Percentiles rank a stretch among this genome's conserved stretches.
phyloP scores from a whole-genome alignment of 2,113 vertebrate species.

The Aythya baeri region DNA sequence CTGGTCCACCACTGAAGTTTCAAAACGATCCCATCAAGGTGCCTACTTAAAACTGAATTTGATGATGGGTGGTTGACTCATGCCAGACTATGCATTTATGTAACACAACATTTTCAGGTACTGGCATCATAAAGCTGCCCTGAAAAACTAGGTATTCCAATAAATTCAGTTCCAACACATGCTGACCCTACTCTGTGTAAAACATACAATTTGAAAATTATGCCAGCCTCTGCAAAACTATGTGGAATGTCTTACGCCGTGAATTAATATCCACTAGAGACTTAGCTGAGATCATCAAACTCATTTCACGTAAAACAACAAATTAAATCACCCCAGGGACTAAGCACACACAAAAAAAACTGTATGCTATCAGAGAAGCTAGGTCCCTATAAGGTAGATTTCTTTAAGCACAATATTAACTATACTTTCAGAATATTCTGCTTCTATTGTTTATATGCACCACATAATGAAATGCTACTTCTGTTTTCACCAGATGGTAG shows the following conservation, averaged over 20 bases:
- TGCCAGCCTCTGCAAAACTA: slow-evolving; percentile 76
- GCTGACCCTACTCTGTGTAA: slow-evolving; percentile 65
- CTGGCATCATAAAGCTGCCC: not conserved
- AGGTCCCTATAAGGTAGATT: slow-evolving; percentile 61
- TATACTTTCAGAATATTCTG: slow-evolving; percentile 59
- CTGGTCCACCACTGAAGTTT: slow-evolving; percentile 10
- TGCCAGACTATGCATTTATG: not conserved
- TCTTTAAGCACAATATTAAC: slow-evolving; percentile 71
- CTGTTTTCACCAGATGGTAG: slow-evolving; percentile 74
- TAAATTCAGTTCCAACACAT: slow-evolving; percentile 11
- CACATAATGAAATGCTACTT: slow-evolving; percentile 75
- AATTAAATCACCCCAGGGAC: slow-evolving; percentile 80
- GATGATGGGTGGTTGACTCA: not conserved
- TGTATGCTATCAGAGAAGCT: slow-evolving; percentile 52
- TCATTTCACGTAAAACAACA: slow-evolving; percentile 84
- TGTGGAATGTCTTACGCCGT: slow-evolving; percentile 76
- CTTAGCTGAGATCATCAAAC: slow-evolving; percentile 81
- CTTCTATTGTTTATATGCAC: slow-evolving; percentile 55
- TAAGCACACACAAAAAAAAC: slow-evolving; percentile 67
- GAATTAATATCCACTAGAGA: slow-evolving; percentile 82
- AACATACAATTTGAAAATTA: slow-evolving; percentile 68
- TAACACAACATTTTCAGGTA: not conserved
- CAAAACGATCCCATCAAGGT: not conserved
- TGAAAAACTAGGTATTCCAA: not conserved
- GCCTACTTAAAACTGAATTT: not conserved